phyloP scores from a whole-genome alignment of 2,797 vertebrate genomes.

The Molossus molossus region DNA sequence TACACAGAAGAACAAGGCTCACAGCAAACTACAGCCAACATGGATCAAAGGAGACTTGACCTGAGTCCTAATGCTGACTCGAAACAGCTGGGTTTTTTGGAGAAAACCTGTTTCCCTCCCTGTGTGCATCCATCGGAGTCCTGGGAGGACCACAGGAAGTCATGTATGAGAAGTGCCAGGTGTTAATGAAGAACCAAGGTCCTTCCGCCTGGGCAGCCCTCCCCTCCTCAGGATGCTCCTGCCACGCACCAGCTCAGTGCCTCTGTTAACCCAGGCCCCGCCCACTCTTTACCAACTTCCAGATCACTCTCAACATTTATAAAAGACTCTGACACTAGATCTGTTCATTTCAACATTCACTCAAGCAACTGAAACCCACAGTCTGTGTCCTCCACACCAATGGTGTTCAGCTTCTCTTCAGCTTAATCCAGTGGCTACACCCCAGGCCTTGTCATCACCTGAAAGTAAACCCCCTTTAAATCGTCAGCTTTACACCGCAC shows the following conservation, averaged over 20 bases:
- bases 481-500: neutral
- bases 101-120: neutral
- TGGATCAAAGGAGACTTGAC: neutral
- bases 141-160: neutral
- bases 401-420: neutral
- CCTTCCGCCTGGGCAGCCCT: neutral
- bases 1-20: neutral
- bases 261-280: neutral
- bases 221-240: neutral
- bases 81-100: neutral
- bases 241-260: neutral
- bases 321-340: neutral
- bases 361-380: neutral
- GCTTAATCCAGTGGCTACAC: neutral
- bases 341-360: neutral
- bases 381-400: neutral
- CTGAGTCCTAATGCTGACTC: neutral
- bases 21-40: neutral
- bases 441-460: neutral
- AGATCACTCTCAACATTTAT: neutral
- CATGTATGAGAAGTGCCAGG: neutral
- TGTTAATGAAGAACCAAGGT: neutral
- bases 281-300: neutral
- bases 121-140: neutral
- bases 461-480: neutral